A percentile compares a stretch with the other conserved stretches of the same genome.
Conservation (phyloP, 2,888 invertebrate genomes). For the Ectobius pallidus region DNA sequence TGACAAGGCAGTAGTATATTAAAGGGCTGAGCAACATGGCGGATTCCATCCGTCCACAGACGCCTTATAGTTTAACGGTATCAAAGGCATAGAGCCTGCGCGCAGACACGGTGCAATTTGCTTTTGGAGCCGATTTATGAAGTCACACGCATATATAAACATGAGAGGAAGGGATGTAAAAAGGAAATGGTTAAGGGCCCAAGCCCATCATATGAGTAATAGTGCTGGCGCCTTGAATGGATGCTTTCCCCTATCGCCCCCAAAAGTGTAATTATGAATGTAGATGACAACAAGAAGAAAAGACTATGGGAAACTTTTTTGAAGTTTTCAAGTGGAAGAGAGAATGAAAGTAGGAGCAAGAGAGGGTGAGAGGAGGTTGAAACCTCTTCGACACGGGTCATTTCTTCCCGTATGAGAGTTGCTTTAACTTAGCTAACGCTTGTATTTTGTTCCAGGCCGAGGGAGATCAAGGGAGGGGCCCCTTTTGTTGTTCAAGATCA, state of each 20-base stretch:
- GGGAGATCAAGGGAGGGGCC: background rate
- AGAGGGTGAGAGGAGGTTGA: background rate
- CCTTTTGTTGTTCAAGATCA: background rate
- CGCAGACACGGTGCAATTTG: slow-evolving; percentile 12
- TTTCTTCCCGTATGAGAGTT: background rate
- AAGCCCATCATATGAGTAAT: background rate
- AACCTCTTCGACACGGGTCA: background rate
- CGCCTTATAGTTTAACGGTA: background rate
- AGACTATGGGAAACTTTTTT: background rate
- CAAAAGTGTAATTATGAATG: slow-evolving; percentile 26
- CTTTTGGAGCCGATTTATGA: background rate
- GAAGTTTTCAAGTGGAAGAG: too few relatives aligned
- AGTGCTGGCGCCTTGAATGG: background rate
- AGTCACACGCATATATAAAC: background rate
- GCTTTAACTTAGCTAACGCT: background rate
- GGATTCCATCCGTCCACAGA: background rate
- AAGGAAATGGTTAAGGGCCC: background rate
- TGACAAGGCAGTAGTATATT: background rate
- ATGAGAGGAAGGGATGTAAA: background rate
- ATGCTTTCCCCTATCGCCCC: slow-evolving; percentile 1
- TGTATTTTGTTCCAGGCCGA: background rate
- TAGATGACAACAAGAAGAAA: slow-evolving; percentile 13
- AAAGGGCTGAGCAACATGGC: background rate
- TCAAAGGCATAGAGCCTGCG: background rate
- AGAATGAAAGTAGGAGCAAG: too few relatives aligned